phyloP scores from a whole-genome alignment of 2,797 vertebrate genomes.

The Bovichtus diacanthus region DNA sequence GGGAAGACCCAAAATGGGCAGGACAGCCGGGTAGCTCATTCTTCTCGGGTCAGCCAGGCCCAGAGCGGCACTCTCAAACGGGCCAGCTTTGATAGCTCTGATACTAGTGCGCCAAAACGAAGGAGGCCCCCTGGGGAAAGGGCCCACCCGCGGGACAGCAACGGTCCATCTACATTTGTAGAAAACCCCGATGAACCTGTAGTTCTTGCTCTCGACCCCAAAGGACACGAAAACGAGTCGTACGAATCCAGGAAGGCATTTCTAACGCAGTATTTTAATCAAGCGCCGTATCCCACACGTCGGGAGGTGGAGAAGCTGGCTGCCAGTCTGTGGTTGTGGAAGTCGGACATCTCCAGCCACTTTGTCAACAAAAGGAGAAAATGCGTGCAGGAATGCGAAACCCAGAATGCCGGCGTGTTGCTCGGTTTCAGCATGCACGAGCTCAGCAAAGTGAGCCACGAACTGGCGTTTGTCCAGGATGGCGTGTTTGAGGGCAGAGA shows the following conservation, averaged over 20 bases:
- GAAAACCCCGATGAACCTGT: conserved; percentile 94
- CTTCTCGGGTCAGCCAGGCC: conserved; percentile 87
- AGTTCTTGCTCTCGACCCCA: conserved; percentile 93
- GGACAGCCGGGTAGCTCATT: conserved; percentile 87
- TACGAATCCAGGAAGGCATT: conserved; percentile 96
- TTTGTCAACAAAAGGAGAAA: conserved; percentile 94
- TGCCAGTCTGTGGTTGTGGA: conserved; percentile 96
- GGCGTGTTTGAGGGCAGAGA: conserved; percentile 85
- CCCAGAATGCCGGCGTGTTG: conserved; percentile 88
- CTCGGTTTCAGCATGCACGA: conserved; percentile 97
- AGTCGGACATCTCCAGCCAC: conserved; percentile 96
- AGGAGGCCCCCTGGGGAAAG: conserved; percentile 87
- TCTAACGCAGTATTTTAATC: conserved; percentile 95
- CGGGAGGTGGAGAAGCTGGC: conserved; percentile 96
- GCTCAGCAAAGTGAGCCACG: conserved; percentile 90
- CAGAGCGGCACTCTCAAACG: conserved; percentile 89
- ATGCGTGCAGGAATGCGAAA: conserved; percentile 92
- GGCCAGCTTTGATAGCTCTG: conserved; percentile 86
- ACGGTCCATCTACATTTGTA: conserved; percentile 83
- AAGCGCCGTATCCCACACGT: conserved; percentile 91
- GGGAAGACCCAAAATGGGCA: conserved; percentile 96
- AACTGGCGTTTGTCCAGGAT: conserved; percentile 87
- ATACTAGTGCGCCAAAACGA: conserved; percentile 90
- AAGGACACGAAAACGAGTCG: conserved; percentile 94
- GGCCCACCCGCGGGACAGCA: conserved; percentile 67